Base-by-base conservation (phyloP, 92 coral and sea anemone genomes). In the Bergia sp. region DNA sequence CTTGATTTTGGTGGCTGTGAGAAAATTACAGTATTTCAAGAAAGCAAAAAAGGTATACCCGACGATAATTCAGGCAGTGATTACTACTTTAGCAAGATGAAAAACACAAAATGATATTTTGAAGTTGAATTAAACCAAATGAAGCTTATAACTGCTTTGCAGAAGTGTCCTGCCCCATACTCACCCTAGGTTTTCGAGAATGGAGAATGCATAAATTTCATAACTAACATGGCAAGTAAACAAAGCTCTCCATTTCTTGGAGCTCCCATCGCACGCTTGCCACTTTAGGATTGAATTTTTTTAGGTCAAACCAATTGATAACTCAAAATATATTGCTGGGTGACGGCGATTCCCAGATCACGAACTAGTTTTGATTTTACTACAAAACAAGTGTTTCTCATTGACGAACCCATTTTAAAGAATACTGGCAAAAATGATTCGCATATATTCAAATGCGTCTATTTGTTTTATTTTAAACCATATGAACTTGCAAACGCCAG, bases 331-430 rank as follows among this genome's bases (percentile, higher is more conserved):
- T 73, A 73, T 36, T 73, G 77, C 77, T 73, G 37, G 77, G 77
- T 73, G 77, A 73, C 77, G 42, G 77, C 2, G 42, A 73, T 73
- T 29, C 77, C 77, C 86, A 61, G 77, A 49, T 82, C 45, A 82
- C 79, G 77, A 82, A 82, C 73, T 82, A 37, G 71, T 82, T 82
- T 82, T 82, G 86, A 82, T 20, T 13, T 37, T 82, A 50, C 86
- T 20, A 11, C 36, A 23, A 82, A 82, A 82, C 86, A 82, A 57
- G 67, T 18, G 77, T 47, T 47, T 82, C 73, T 82, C 73, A 58
- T 23, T 49, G 86, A 4, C 8, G 79, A 82, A 47, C 67, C 77
- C 79, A 82, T 82, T 82, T 82, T 82, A 23, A 82, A 82, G 47
- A 49, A 82, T 82, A 82, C 67, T 61, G 86, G 86, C 45, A 37